These are phyloP conservation scores for Litocranius walleri DNA, from an alignment of 2,113 vertebrate genomes.

Conservation along the genomic window DNA sequence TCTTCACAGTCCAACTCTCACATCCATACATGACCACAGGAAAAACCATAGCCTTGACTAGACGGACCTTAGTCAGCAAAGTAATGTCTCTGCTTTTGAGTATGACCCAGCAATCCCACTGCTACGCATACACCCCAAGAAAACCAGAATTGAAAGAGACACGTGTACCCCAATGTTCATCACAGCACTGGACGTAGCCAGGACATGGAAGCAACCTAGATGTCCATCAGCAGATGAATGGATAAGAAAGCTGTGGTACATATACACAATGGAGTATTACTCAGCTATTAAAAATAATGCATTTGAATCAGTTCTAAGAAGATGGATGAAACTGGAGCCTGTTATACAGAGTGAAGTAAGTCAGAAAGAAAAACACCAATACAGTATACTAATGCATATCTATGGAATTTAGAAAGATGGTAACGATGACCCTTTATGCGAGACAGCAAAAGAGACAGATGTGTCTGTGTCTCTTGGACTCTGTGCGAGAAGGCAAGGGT, in stretches of 20 bases:
- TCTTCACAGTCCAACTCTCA: too few relatives aligned
- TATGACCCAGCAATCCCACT: neutral
- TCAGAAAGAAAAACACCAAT: neutral
- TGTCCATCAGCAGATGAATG: accelerated
- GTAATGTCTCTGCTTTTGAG: too few relatives aligned
- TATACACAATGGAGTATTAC: neutral
- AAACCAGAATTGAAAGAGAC: neutral
- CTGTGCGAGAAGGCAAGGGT: neutral
- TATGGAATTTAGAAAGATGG: neutral
- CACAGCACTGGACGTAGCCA: accelerated
- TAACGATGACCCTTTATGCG: accelerated
- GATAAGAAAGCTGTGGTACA: neutral
- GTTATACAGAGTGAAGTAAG: neutral
- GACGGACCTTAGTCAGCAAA: too few relatives aligned
- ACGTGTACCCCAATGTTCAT: neutral
- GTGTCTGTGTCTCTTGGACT: neutral
- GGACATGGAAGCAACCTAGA: neutral
- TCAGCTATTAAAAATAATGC: neutral
- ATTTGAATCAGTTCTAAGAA: neutral
- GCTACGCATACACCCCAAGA: accelerated
- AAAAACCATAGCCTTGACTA: too few relatives aligned
- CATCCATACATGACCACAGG: too few relatives aligned
- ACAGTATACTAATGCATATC: neutral
- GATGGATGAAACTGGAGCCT: neutral
- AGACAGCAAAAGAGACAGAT: neutral